phyloP scores from a whole-genome alignment of 1,140 invertebrate species.

The Magallana ariakensis region DNA sequence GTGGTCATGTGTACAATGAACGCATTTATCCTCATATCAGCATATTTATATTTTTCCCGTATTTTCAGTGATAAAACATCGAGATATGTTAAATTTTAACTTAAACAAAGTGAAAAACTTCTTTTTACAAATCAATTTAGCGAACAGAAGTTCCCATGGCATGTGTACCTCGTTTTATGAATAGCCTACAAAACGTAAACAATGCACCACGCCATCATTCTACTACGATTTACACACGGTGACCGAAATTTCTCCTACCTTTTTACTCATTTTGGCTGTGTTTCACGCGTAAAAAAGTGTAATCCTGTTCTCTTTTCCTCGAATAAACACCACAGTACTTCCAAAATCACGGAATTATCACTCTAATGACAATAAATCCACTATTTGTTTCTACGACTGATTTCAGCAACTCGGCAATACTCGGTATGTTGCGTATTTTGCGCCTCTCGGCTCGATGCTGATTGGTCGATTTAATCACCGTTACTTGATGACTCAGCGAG shows the following conservation, averaged over 20 bases:
- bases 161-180: not conserved
- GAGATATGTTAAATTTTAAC: not conserved
- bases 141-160: not conserved
- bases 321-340: not conserved
- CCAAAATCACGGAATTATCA: slow-evolving; percentile 7
- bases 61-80: not conserved
- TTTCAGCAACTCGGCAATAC: slow-evolving; percentile 57
- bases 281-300: not conserved
- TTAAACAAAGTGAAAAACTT: not conserved
- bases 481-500: slow-evolving; percentile 73
- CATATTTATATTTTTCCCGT: not conserved
- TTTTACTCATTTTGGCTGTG: slow-evolving; percentile 69
- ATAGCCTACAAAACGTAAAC: slow-evolving; percentile 28
- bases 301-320: not conserved
- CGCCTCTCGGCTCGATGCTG: slow-evolving; percentile 58
- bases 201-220: slow-evolving; percentile 40
- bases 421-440: slow-evolving; percentile 69
- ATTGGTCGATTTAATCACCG: slow-evolving; percentile 62
- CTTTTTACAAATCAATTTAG: not conserved
- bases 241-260: slow-evolving; percentile 60
- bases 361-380: slow-evolving; percentile 27
- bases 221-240: slow-evolving; percentile 50
- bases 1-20: slow-evolving; percentile 38
- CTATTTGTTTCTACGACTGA: slow-evolving; percentile 54
- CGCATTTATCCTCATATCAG: slow-evolving; percentile 32